Evolutionary conservation across 2,797 vertebrate genomes (phyloP).

Genomic region (Tapera naevia): DNA sequence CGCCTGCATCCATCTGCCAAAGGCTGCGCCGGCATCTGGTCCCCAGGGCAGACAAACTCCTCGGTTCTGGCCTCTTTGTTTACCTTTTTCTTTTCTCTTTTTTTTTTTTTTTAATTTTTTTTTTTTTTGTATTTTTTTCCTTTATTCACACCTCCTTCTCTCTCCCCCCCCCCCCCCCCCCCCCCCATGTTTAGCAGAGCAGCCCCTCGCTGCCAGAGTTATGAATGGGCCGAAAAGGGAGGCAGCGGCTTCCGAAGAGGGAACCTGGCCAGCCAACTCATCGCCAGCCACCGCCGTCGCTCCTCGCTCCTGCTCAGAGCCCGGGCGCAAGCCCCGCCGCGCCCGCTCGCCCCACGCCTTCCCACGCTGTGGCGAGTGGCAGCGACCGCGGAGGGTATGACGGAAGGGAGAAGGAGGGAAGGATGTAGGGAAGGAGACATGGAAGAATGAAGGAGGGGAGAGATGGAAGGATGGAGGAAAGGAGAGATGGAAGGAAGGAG

Average conservation of each 20-base stretch:
- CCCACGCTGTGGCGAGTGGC: background rate
- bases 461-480: too few relatives aligned
- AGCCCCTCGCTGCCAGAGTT: background rate
- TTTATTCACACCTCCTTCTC: too few relatives aligned
- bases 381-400: background rate
- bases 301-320: background rate
- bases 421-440: too few relatives aligned
- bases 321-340: background rate
- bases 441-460: too few relatives aligned
- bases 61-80: rapidly evolving
- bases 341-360: background rate
- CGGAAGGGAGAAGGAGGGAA: background rate
- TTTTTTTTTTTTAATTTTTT: rapidly evolving
- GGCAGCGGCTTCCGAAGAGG: background rate
- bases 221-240: background rate
- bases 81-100: background rate
- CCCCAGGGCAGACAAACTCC: background rate
- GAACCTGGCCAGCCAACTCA: background rate
- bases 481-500: too few relatives aligned
- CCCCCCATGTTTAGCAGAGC: background rate
- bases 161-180: too few relatives aligned
- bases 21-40: background rate
- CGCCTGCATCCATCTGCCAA: background rate
- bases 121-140: rapidly evolving
- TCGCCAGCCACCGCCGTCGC: background rate